phyloP scores from a whole-genome alignment of 2,113 vertebrate genomes.

The Cisticola juncidis region DNA sequence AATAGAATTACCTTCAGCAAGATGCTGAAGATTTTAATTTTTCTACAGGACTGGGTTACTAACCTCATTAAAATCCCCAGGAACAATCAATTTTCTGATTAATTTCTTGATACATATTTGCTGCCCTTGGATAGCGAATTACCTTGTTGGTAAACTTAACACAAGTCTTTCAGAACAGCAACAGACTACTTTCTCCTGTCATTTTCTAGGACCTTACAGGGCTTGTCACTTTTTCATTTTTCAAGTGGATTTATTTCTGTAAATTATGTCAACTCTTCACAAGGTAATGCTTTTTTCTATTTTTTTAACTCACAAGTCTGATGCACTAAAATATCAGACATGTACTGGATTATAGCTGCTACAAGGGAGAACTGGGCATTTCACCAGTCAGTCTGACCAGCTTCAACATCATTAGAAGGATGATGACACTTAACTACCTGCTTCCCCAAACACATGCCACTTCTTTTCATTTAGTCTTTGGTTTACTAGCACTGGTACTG shows the following conservation, averaged over 20 bases:
- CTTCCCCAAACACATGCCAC: background rate
- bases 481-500: conserved; percentile 35
- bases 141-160: background rate
- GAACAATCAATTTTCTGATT: background rate
- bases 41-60: conserved; percentile 32
- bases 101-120: background rate
- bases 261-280: conserved; percentile 6
- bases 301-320: conserved; percentile 3
- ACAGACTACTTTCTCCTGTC: background rate
- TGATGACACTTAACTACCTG: conserved; percentile 37
- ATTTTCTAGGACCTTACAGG: background rate
- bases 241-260: background rate
- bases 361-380: conserved; percentile 42
- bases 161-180: background rate
- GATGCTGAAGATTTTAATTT: conserved; percentile 46
- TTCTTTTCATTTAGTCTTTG: conserved; percentile 20
- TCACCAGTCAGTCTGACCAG: conserved; percentile 20
- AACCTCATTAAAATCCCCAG: conserved; percentile 38
- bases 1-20: conserved; percentile 37
- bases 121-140: background rate
- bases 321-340: background rate
- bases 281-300: background rate
- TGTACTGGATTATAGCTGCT: background rate
- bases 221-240: background rate
- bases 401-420: conserved; percentile 46